phyloP scores from a whole-genome alignment of 2,797 vertebrate genomes.

The Poliocrania exsul region DNA sequence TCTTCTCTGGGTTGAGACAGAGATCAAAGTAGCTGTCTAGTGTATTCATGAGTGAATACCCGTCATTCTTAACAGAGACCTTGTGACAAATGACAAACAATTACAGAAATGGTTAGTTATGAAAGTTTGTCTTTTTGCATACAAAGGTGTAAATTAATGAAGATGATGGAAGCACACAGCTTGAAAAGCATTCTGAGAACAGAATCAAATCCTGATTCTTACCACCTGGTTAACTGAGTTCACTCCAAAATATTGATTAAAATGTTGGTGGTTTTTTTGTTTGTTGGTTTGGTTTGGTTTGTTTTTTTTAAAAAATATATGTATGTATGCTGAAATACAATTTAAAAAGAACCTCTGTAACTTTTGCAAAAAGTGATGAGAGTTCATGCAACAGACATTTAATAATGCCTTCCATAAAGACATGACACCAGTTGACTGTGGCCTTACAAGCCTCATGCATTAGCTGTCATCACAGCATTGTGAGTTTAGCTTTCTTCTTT shows the following conservation, averaged over 20 bases:
- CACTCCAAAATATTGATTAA: not conserved
- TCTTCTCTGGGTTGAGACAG: not conserved
- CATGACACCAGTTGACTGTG: not conserved
- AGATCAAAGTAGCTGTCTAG: not conserved
- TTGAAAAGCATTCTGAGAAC: not conserved
- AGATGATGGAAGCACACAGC: not conserved
- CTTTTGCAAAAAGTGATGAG: not conserved
- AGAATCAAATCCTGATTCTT: not conserved
- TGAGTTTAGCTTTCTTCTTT: not conserved
- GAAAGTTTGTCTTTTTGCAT: not conserved
- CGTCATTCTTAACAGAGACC: not conserved
- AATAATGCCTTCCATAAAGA: not conserved
- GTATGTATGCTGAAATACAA: not conserved
- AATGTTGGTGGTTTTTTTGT: no score
- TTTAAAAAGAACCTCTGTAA: not conserved
- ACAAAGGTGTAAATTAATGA: not conserved
- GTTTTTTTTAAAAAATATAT: no score
- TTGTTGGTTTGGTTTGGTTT: no score
- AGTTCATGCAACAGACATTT: not conserved
- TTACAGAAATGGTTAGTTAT: not conserved
- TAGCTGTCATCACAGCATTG: not conserved
- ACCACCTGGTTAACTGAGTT: not conserved
- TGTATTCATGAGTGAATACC: not conserved
- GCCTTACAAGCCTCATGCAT: not conserved
- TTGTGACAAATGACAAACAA: not conserved